Percentiles rank a stretch among this genome's conserved stretches.
Conservation (phyloP, 2,113 vertebrate genomes). For the Carassius gibelio region DNA sequence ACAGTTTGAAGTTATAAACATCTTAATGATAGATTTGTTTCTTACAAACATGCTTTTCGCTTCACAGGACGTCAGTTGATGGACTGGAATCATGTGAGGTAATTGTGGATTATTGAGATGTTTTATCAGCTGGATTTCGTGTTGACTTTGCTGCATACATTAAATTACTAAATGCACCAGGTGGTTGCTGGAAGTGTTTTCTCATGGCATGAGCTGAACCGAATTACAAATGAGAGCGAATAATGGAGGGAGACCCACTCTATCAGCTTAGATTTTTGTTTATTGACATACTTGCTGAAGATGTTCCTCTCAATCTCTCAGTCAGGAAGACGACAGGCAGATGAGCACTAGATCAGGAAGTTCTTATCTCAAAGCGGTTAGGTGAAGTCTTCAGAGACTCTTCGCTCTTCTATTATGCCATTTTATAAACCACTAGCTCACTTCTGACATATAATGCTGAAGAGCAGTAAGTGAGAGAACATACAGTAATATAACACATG, state of each 20-base stretch:
- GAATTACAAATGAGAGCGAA: neutral
- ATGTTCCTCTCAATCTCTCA: neutral
- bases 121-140: neutral
- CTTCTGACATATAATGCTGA: conserved; percentile 2
- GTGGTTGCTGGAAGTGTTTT: neutral
- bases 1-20: too few species aligned
- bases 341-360: neutral
- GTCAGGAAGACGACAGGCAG: neutral
- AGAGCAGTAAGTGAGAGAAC: neutral
- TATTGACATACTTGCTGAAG: neutral
- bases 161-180: neutral
- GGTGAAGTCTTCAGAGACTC: neutral
- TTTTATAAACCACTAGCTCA: neutral
- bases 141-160: neutral
- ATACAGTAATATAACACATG: neutral
- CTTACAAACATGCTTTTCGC: too few species aligned
- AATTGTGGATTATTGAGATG: too few species aligned
- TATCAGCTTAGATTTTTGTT: neutral
- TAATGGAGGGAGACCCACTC: neutral
- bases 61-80: too few species aligned
- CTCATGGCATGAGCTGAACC: neutral
- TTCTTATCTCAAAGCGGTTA: neutral
- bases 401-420: neutral
- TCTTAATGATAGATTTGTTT: too few species aligned
- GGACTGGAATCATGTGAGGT: too few species aligned